Conservation (phyloP, 2,113 vertebrate genomes). For the Sceloporus undulatus region DNA sequence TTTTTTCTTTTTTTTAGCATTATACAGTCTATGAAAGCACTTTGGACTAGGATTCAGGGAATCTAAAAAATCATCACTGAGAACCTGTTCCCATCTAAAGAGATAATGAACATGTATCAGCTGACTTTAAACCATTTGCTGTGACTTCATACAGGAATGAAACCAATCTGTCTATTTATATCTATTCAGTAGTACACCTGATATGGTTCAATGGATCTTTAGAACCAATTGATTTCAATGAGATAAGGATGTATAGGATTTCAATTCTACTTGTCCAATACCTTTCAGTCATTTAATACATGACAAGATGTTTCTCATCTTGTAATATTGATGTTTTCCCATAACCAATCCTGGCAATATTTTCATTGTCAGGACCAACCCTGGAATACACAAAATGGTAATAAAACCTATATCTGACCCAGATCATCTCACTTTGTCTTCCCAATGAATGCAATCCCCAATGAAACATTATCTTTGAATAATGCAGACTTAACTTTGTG, state of each 20-base stretch:
- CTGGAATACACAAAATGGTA: neutral
- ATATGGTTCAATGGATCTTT: neutral
- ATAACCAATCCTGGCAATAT: neutral
- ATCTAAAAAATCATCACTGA: neutral
- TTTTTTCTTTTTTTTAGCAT: too few relatives aligned
- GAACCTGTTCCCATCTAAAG: neutral
- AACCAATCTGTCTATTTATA: neutral
- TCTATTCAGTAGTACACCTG: neutral
- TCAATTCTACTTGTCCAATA: neutral
- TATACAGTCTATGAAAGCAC: neutral
- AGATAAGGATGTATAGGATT: neutral
- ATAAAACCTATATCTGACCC: neutral
- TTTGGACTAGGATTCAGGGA: neutral
- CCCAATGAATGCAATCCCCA: neutral
- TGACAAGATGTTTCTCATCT: neutral
- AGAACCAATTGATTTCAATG: neutral
- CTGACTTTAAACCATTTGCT: neutral
- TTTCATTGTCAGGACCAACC: neutral
- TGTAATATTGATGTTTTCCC: neutral
- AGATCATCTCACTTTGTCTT: neutral
- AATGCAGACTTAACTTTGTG: slow-evolving; percentile 12
- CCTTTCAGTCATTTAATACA: neutral
- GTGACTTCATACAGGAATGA: neutral
- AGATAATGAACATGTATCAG: neutral
- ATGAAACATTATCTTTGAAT: neutral